Percentiles rank a stretch among this genome's conserved stretches.
These are phyloP conservation scores for Sardina pilchardus DNA, from an alignment of 2,113 vertebrate genomes.

Conservation along the genomic window DNA sequence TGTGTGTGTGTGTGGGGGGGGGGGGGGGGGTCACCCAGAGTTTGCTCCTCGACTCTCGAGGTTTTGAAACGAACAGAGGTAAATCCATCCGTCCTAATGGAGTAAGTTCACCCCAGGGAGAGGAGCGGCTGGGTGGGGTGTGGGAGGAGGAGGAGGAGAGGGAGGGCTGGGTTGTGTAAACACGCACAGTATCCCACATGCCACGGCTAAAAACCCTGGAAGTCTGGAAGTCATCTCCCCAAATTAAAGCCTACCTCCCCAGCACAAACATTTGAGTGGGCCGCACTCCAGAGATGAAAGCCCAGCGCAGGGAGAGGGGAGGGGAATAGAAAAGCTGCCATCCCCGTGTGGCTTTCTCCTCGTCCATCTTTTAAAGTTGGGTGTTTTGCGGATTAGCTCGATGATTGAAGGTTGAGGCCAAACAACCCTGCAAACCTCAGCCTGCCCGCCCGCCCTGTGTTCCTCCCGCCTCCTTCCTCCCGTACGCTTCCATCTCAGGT, in stretches of 20 bases:
- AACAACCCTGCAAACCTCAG: neutral
- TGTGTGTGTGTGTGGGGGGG: no score
- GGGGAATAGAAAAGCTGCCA: neutral
- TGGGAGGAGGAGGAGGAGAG: constrained; percentile 53
- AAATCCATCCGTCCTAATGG: constrained; percentile 76
- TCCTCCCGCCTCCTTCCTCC: neutral
- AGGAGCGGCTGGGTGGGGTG: neutral
- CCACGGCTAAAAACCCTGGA: constrained; percentile 61
- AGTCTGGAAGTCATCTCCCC: constrained; percentile 70
- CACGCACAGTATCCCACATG: constrained; percentile 70
- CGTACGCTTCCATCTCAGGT: neutral
- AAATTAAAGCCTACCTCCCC: constrained; percentile 72
- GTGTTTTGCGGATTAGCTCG: constrained; percentile 47
- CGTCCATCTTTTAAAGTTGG: constrained; percentile 45
- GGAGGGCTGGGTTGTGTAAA: constrained; percentile 64
- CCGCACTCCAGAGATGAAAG: constrained; percentile 72
- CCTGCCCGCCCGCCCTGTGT: neutral
- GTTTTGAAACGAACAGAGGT: constrained; percentile 64
- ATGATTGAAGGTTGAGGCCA: constrained; percentile 4
- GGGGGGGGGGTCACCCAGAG: constrained; percentile 69
- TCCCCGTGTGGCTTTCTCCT: constrained; percentile 29
- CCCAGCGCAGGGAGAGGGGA: constrained; percentile 26
- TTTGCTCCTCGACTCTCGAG: constrained; percentile 64
- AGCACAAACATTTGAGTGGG: constrained; percentile 74
- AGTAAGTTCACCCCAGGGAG: constrained; percentile 63